phyloP scores from a whole-genome alignment of 2,797 vertebrate species.

The Nannoperca obscura region DNA sequence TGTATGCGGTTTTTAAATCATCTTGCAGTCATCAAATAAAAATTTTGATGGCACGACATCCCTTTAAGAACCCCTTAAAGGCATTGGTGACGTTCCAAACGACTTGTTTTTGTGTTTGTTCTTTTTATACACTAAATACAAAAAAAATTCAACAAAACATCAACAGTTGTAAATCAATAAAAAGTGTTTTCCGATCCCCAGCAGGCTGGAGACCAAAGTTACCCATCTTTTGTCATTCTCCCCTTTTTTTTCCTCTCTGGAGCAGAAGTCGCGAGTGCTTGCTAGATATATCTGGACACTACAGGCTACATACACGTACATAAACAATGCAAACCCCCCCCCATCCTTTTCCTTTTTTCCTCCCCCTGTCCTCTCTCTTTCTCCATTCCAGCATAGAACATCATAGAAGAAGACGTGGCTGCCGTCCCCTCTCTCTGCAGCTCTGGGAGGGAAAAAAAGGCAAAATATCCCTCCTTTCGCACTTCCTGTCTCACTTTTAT shows the following conservation, averaged over 20 bases:
- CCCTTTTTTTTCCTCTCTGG: slow-evolving; percentile 26
- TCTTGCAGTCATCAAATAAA: slow-evolving; percentile 70
- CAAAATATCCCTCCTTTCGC: slow-evolving; percentile 45
- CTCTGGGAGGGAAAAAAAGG: slow-evolving; percentile 58
- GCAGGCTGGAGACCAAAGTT: slow-evolving; percentile 45
- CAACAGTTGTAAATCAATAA: slow-evolving; percentile 68
- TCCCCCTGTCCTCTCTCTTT: slow-evolving; percentile 66
- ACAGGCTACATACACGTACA: slow-evolving; percentile 74
- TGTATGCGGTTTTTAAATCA: slow-evolving; percentile 64
- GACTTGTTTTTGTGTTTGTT: slow-evolving; percentile 57
- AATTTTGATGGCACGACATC: slow-evolving; percentile 72
- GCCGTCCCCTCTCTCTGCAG: slow-evolving; percentile 56
- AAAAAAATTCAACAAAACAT: slow-evolving; percentile 67
- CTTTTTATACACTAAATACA: slow-evolving; percentile 70
- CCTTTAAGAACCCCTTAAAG: slow-evolving; percentile 86
- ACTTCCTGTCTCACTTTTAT: slow-evolving; percentile 60
- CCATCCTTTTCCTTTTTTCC: slow-evolving; percentile 12
- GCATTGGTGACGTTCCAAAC: slow-evolving; percentile 82
- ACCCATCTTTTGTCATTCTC: slow-evolving; percentile 43
- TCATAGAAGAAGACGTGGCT: slow-evolving; percentile 82
- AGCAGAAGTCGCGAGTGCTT: slow-evolving; percentile 52
- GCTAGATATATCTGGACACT: slow-evolving; percentile 73
- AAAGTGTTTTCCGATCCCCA: slow-evolving; percentile 59
- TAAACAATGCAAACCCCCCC: slow-evolving; percentile 68
- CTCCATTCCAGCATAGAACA: slow-evolving; percentile 84